Conservation (phyloP, 2,888 invertebrate genomes). For the Cataglyphis cursor region DNA sequence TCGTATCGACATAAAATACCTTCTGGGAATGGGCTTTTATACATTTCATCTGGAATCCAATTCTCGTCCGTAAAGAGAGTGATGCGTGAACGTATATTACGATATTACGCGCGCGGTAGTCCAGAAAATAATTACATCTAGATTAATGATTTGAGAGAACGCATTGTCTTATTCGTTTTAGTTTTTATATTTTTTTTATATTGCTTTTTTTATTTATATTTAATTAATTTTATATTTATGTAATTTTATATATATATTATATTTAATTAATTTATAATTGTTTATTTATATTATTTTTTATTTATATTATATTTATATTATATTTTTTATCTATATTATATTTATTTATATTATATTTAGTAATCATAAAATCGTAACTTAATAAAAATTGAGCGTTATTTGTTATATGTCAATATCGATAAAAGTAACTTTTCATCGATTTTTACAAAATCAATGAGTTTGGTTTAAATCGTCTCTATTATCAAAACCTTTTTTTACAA, state of each 20-base stretch:
- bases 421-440: background rate
- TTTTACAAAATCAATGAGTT: background rate
- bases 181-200: background rate
- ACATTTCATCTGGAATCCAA: slow-evolving; percentile 32
- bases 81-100: background rate
- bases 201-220: background rate
- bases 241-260: too few relatives aligned
- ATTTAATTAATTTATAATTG: background rate
- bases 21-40: slow-evolving; percentile 33
- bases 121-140: background rate
- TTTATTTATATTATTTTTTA: background rate
- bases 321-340: too few relatives aligned
- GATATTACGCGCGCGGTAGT: background rate
- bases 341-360: slow-evolving; percentile 5
- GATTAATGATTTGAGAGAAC: background rate
- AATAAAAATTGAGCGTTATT: background rate
- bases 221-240: too few relatives aligned
- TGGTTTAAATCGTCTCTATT: background rate
- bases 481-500: background rate
- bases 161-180: background rate
- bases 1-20: slow-evolving; percentile 37
- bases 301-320: too few relatives aligned
- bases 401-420: background rate
- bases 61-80: background rate
- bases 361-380: background rate